Evolutionary conservation across 2,888 invertebrate genomes (phyloP), one percentile per base, ranked within the genome.

Genomic region (Drosophila ustulata): DNA sequence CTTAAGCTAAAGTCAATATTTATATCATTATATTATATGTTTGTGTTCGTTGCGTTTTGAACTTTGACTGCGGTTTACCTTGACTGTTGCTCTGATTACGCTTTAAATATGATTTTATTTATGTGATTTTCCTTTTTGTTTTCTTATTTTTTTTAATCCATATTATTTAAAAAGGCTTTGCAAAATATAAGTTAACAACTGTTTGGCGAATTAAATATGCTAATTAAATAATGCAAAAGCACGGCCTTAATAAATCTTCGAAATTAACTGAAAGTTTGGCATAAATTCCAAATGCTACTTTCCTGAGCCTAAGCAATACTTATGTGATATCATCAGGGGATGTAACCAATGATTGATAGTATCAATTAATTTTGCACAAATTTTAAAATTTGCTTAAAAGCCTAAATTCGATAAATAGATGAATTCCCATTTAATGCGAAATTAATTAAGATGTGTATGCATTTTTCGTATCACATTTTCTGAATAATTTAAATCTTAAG

Each of bases 61-160:
- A 47, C 57, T 57, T 57, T 47, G 57, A 57, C 57, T 46, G 26
- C 9, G 28, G 46, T 41, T 50, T 37, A 6, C 57, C 57, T 57
- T 57, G 57, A 28, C 57, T 28, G 28, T 37, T 57, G 56, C 56
- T 47, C 63, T 68, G 78, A 77, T 76, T 71, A 59, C n/a, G 55
- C 58, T 71, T 61, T 9, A 62, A 11, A 56, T 49, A 39, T 58
- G 41, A 62, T 63, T 65, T 41, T 55, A 46, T 57, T 51, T 55
- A n/a, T 37, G 37, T n/a, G 4, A 37, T 37, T 37, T 37, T 37
- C n/a, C 9, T 32, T 32, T 32, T 32, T 32, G 32, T 9, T 32
- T 53, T 63, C 18, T 18, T 18, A 18, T 18, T 18, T 18, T 18
- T 18, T 18, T 18, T 18, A 69, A 66, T 71, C 52, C 66, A 66